These are phyloP conservation scores for Hyalella azteca DNA, from an alignment of 2,888 invertebrate species.

Conservation along the genomic window DNA sequence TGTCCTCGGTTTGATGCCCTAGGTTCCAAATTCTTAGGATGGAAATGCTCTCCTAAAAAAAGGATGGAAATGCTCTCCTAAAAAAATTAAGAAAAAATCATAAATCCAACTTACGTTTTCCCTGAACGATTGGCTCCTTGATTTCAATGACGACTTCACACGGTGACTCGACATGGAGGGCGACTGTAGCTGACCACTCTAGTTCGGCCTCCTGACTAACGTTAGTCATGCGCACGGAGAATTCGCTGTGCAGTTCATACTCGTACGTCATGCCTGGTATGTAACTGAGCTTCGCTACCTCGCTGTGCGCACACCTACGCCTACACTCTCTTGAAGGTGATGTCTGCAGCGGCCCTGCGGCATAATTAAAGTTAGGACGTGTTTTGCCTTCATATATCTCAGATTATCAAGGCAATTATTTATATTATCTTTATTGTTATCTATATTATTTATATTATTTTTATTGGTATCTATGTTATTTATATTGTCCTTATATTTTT, in stretches of 20 bases:
- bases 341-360: neutral
- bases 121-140: neutral
- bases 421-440: neutral
- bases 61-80: no score
- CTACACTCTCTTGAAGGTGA: neutral
- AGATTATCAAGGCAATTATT: neutral
- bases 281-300: conserved; percentile 39
- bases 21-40: no score
- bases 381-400: neutral
- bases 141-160: conserved; percentile 45
- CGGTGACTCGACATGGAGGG: conserved; percentile 41
- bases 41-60: no score
- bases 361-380: neutral
- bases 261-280: conserved; percentile 41
- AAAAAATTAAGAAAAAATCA: no score
- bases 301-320: conserved; percentile 39
- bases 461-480: neutral
- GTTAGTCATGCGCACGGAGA: conserved; percentile 33
- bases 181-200: conserved; percentile 40
- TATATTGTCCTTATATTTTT: neutral
- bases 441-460: neutral
- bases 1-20: no score
- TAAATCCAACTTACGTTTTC: neutral
- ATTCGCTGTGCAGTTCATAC: conserved; percentile 39
- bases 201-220: conserved; percentile 19